phyloP scores from a whole-genome alignment of 1,140 invertebrate genomes.

The Cydia pomonella region DNA sequence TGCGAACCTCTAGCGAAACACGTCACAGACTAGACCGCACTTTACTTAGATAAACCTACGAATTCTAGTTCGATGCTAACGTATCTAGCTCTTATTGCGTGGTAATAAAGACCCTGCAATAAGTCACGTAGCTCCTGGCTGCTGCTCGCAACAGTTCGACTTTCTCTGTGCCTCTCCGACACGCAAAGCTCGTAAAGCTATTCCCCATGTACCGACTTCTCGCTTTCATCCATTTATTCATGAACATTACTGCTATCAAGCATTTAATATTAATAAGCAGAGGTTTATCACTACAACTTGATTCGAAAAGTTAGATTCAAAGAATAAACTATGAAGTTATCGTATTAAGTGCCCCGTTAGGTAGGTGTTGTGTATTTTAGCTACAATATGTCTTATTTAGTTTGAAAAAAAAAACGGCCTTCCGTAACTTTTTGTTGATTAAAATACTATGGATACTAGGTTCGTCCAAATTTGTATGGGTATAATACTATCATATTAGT shows the following conservation, averaged over 20 bases:
- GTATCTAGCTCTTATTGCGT: slow-evolving; percentile 6
- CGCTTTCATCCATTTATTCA: slow-evolving; percentile 52
- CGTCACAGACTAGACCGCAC: not conserved
- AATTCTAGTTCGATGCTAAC: not conserved
- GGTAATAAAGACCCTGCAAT: slow-evolving; percentile 4
- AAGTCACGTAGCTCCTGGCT: slow-evolving; percentile 12
- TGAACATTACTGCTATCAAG: slow-evolving; percentile 44
- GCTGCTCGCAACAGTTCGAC: not conserved
- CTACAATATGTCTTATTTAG: too few species aligned
- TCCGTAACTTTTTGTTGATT: too few species aligned
- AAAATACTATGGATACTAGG: too few species aligned
- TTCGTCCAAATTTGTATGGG: too few species aligned
- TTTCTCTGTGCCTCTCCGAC: slow-evolving; percentile 42
- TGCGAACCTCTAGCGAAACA: not conserved
- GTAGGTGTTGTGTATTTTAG: too few species aligned
- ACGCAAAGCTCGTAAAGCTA: slow-evolving; percentile 50
- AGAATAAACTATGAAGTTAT: not conserved
- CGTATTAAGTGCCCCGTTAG: not conserved
- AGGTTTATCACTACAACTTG: not conserved
- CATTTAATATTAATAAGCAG: slow-evolving; percentile 38
- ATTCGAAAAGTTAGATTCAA: not conserved
- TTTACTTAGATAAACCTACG: slow-evolving; percentile 3
- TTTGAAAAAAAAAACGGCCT: too few species aligned
- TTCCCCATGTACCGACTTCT: slow-evolving; percentile 35
- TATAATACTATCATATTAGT: too few species aligned